A percentile compares a stretch with the other conserved stretches of the same genome.
phyloP scores from a whole-genome alignment of 2,888 invertebrate genomes.

The Calameuta pallipes region DNA sequence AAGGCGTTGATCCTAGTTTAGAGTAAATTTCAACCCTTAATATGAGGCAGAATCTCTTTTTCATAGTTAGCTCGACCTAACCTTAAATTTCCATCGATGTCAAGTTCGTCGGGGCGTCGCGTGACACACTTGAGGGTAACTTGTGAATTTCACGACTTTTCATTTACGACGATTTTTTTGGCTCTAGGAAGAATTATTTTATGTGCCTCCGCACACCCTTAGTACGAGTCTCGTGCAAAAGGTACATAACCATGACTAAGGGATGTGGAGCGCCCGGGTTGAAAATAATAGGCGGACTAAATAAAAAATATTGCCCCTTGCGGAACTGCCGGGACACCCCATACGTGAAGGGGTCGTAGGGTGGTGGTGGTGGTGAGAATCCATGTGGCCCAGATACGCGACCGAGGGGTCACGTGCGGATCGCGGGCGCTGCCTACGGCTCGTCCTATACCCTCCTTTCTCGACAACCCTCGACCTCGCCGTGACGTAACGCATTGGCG shows the following conservation, averaged over 20 bases:
- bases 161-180: background rate
- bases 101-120: background rate
- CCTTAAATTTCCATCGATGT: background rate
- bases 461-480: background rate
- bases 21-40: background rate
- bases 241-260: background rate
- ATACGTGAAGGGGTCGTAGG: background rate
- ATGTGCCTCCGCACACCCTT: background rate
- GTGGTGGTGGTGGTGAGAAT: background rate
- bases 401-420: background rate
- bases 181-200: background rate
- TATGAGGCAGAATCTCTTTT: background rate
- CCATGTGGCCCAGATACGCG: background rate
- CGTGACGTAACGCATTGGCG: background rate
- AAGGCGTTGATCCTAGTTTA: background rate
- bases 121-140: background rate
- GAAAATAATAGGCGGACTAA: background rate
- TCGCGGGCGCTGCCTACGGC: background rate
- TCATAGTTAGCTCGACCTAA: background rate
- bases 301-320: background rate
- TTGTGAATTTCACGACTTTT: background rate
- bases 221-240: background rate
- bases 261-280: background rate
- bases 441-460: background rate
- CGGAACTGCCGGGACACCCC: background rate